These are phyloP conservation scores for Melanotaenia parkinsoni DNA, from an alignment of 2,797 vertebrate species.

Conservation along the genomic window DNA sequence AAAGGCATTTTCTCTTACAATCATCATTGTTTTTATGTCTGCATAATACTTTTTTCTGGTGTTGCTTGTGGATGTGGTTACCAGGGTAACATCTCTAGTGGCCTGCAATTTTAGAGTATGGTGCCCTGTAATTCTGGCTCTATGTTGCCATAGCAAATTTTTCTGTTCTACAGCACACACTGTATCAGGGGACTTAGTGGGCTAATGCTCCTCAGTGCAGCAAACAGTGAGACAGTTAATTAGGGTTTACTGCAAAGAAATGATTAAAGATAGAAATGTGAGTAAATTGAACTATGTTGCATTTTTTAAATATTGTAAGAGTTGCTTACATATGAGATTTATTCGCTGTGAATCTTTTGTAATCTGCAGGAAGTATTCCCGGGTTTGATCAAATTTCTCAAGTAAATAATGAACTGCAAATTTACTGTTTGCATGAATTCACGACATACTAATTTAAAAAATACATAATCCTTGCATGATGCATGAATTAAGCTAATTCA, in stretches of 20 bases:
- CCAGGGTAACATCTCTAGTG: conserved; percentile 83
- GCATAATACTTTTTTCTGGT: conserved; percentile 58
- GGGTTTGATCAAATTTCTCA: conserved; percentile 25
- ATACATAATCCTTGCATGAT: conserved; percentile 29
- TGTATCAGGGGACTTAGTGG: conserved; percentile 57
- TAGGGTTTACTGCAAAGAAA: conserved; percentile 35
- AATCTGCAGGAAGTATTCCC: conserved; percentile 3
- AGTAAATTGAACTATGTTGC: not conserved
- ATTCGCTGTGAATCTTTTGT: not conserved
- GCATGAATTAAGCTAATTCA: conserved; percentile 61
- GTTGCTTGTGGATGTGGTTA: conserved; percentile 79
- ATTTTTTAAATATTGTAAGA: not conserved
- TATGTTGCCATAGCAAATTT: conserved; percentile 73
- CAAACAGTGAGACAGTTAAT: conserved; percentile 68
- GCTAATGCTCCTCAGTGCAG: conserved; percentile 58
- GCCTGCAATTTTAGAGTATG: conserved; percentile 76
- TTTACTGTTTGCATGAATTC: conserved; percentile 35
- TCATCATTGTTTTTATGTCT: conserved; percentile 55
- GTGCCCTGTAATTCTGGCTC: conserved; percentile 73
- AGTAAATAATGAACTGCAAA: conserved; percentile 32
- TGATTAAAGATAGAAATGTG: not conserved
- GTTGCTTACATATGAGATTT: not conserved
- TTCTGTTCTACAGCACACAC: conserved; percentile 51
- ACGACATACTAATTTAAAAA: conserved; percentile 33
- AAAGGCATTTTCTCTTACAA: conserved; percentile 11